Evolutionary conservation across 1,140 invertebrate species (phyloP).

Genomic region (Musca domestica): DNA sequence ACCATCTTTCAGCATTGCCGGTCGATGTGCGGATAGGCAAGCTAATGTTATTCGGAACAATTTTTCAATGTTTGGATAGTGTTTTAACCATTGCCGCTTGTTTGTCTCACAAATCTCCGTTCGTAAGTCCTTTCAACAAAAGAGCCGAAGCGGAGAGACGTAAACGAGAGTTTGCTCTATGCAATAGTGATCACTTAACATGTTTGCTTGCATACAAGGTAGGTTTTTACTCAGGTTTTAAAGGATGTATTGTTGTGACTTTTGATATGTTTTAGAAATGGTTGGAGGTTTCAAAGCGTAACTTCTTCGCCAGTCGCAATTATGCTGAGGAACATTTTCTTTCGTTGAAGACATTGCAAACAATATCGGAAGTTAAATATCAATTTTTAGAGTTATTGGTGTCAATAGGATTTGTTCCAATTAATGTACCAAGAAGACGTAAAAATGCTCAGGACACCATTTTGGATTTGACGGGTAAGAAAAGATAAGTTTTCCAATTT

Average conservation of each 20-base stretch:
- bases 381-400: slow-evolving; percentile 79
- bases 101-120: slow-evolving; percentile 82
- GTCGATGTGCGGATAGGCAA: slow-evolving; percentile 89
- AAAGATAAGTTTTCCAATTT: background rate
- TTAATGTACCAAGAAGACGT: slow-evolving; percentile 58
- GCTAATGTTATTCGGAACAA: slow-evolving; percentile 85
- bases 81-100: slow-evolving; percentile 89
- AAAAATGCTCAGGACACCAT: slow-evolving; percentile 67
- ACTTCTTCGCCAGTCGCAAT: slow-evolving; percentile 61
- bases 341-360: slow-evolving; percentile 69
- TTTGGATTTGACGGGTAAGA: slow-evolving; percentile 63
- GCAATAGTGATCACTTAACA: slow-evolving; percentile 79
- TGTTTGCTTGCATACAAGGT: slow-evolving; percentile 75
- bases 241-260: background rate
- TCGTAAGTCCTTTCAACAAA: slow-evolving; percentile 74
- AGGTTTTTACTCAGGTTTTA: background rate
- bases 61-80: slow-evolving; percentile 91
- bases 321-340: slow-evolving; percentile 76
- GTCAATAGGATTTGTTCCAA: slow-evolving; percentile 76
- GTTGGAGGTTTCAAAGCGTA: slow-evolving; percentile 62
- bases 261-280: slow-evolving; percentile 64
- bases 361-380: slow-evolving; percentile 76
- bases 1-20: slow-evolving; percentile 83
- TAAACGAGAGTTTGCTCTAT: slow-evolving; percentile 69
- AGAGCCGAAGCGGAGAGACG: slow-evolving; percentile 68